These are phyloP conservation scores for Hippoglossus stenolepis DNA, from an alignment of 2,113 vertebrate genomes.

Conservation along the genomic window DNA sequence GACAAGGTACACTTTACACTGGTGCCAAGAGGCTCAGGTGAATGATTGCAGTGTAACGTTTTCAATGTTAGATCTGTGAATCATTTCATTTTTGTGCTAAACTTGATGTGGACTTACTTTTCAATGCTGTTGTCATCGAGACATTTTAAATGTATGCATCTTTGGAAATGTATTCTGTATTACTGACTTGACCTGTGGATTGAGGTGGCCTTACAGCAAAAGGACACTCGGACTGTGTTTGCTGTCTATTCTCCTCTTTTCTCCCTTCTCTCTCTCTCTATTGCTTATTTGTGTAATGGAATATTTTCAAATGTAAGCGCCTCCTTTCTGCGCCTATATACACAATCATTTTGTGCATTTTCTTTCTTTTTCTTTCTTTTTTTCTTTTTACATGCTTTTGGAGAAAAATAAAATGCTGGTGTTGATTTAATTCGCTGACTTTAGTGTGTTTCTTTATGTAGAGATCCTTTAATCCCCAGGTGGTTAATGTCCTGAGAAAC, in stretches of 20 bases:
- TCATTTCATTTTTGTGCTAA: slow-evolving; percentile 67
- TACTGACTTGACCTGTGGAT: slow-evolving; percentile 77
- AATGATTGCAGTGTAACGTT: slow-evolving; percentile 64
- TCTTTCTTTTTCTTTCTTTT: slow-evolving; percentile 54
- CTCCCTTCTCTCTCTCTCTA: slow-evolving; percentile 27
- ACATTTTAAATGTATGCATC: slow-evolving; percentile 69
- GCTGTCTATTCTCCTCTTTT: slow-evolving; percentile 43
- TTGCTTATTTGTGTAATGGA: slow-evolving; percentile 56
- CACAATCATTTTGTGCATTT: slow-evolving; percentile 71
- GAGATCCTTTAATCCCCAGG: too few species aligned
- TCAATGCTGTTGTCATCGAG: slow-evolving; percentile 66
- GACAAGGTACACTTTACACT: slow-evolving; percentile 65
- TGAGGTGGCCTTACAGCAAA: slow-evolving; percentile 83
- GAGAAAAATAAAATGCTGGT: slow-evolving; percentile 79
- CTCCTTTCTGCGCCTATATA: slow-evolving; percentile 56
- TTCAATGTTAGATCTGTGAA: slow-evolving; percentile 62
- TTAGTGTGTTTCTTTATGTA: slow-evolving; percentile 1
- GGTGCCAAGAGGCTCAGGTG: slow-evolving; percentile 74
- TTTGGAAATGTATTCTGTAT: slow-evolving; percentile 65
- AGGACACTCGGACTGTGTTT: slow-evolving; percentile 63
- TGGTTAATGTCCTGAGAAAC: too few species aligned
- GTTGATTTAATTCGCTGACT: slow-evolving; percentile 56
- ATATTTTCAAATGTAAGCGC: slow-evolving; percentile 66
- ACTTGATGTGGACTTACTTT: slow-evolving; percentile 69
- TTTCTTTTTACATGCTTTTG: slow-evolving; percentile 82